These are phyloP conservation scores for Nomada ruficornis DNA, from an alignment of 2,888 invertebrate species.

Conservation along the genomic window DNA sequence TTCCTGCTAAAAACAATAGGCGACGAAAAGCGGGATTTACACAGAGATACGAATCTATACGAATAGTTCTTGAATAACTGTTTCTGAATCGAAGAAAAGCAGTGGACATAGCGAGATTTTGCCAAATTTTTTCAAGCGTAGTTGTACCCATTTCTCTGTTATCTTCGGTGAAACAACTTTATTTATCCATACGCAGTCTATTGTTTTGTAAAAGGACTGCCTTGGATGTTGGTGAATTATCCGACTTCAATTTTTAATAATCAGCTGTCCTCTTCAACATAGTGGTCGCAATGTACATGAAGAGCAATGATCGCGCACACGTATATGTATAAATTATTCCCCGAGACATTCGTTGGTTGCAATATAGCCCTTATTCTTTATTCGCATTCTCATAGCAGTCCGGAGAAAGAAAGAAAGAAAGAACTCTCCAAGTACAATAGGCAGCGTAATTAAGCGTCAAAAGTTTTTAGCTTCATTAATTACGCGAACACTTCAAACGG, in stretches of 20 bases:
- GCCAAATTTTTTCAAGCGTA: slow-evolving; percentile 12
- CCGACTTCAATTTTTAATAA: neutral
- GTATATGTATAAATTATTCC: slow-evolving; percentile 43
- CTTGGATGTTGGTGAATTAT: neutral
- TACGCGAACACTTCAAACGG: slow-evolving; percentile 70
- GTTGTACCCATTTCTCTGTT: slow-evolving; percentile 4
- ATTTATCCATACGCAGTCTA: neutral
- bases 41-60: slow-evolving; percentile 15
- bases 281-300: neutral
- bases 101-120: slow-evolving; percentile 46
- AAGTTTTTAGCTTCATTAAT: slow-evolving; percentile 73
- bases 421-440: slow-evolving; percentile 64
- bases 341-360: slow-evolving; percentile 52
- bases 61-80: slow-evolving; percentile 47
- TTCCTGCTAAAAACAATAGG: slow-evolving; percentile 47
- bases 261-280: neutral
- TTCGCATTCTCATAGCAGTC: slow-evolving; percentile 53
- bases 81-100: slow-evolving; percentile 49
- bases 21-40: slow-evolving; percentile 48
- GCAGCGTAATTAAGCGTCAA: slow-evolving; percentile 68
- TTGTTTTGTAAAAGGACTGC: neutral
- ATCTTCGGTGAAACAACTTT: neutral
- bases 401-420: slow-evolving; percentile 64
- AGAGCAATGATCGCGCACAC: neutral
- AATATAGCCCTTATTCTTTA: slow-evolving; percentile 53